These are phyloP conservation scores for Hypanus sabinus DNA, from an alignment of 2,113 vertebrate species.

Conservation along the genomic window DNA sequence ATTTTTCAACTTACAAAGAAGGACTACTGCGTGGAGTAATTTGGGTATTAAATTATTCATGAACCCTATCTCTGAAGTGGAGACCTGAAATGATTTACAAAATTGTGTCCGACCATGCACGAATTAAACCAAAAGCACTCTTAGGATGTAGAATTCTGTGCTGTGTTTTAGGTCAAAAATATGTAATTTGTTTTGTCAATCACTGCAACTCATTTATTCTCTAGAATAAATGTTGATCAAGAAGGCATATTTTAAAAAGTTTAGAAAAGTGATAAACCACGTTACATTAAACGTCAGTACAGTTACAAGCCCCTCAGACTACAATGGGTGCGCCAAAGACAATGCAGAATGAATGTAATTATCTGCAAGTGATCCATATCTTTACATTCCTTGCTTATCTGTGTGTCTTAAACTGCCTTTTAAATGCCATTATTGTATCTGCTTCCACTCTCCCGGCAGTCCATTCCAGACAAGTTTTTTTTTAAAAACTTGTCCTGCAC, in stretches of 20 bases:
- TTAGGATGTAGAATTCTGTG: background rate
- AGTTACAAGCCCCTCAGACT: no score
- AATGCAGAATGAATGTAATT: no score
- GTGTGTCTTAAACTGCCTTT: no score
- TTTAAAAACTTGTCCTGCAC: no score
- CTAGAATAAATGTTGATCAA: background rate
- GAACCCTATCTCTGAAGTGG: background rate
- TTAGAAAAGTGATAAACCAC: background rate
- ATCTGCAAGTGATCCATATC: no score
- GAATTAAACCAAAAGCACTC: background rate
- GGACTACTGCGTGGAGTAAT: background rate
- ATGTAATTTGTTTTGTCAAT: background rate
- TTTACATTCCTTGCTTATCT: no score
- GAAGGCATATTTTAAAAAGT: background rate
- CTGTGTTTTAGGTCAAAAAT: background rate
- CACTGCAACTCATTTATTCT: no score
- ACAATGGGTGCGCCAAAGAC: no score
- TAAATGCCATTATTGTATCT: no score
- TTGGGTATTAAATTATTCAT: background rate
- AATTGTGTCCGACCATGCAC: background rate
- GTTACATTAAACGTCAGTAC: no score
- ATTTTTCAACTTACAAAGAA: background rate
- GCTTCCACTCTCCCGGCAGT: no score
- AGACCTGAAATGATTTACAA: background rate
- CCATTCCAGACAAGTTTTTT: background rate